Evolutionary conservation across 2,888 invertebrate genomes (phyloP), one percentile per base, ranked within the genome.

Genomic region (Liopterus haemorrhoidalis): DNA sequence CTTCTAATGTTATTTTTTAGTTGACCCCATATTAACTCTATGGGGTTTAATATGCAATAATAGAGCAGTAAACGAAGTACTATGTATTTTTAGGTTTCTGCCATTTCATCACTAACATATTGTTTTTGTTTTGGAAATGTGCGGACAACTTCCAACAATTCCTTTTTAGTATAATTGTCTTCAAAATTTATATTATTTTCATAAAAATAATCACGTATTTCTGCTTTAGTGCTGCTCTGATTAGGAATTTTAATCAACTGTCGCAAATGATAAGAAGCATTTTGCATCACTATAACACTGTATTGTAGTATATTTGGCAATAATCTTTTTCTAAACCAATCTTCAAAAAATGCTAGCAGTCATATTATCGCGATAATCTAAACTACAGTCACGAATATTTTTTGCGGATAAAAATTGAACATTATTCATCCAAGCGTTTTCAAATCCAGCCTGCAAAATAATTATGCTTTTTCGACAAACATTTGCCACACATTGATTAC

Each of bases 341-440:
- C 20, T 46, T 50, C 45, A 40, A 53, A 53, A n/a, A 20, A 49
- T 21, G 14, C 36, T 24, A 9, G 38, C 33, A 4, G 36, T 41
- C 51, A 53, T 53, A 30, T 53, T 45, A 33, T 51, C 36, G 43
- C 51, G 50, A 16, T 50, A 41, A 28, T 49, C 48, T 19, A 38
- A 21, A 11, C 11, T 38, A 12, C 38, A 24, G 15, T 46, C 24
- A 27, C 8, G n/a, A n/a, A 44, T 19, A 32, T 37, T 32, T 44
- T 53, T 54, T 14, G 46, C 50, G 5, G 49, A 50, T 16, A 51
- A 24, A 14, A 51, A 22, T 16, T 51, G 41, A 19, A 35, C 36
- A 41, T 51, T 40, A 4, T 38, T 30, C 8, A 54, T 42, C 20
- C 36, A 55, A 22, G 53, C 54, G 6, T 48, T 37, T 49, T 51